Evolutionary conservation across 2,113 vertebrate genomes (phyloP).

Genomic region (Etia nguti): DNA sequence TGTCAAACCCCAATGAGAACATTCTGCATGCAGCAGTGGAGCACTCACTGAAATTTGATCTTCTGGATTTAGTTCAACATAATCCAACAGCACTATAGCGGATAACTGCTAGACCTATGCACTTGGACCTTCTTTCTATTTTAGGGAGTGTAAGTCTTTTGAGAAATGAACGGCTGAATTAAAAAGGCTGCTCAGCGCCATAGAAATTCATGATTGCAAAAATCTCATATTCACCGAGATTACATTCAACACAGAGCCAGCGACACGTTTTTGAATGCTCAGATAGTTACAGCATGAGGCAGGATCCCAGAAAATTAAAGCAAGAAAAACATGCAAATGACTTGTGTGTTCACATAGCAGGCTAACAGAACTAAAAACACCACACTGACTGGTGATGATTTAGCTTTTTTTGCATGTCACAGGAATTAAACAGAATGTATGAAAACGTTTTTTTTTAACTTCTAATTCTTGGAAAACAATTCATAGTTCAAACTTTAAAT

Average conservation of each 20-base stretch:
- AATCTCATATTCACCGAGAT: conserved; percentile 52
- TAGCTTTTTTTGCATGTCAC: background rate
- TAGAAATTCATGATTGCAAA: conserved; percentile 48
- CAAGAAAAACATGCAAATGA: background rate
- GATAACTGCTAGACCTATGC: conserved; percentile 66
- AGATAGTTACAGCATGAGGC: background rate
- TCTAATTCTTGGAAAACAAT: background rate
- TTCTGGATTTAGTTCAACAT: conserved; percentile 62
- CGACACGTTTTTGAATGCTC: conserved; percentile 32
- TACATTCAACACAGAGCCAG: conserved; percentile 15
- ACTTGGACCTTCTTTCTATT: conserved; percentile 64
- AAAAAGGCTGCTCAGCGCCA: conserved; percentile 48
- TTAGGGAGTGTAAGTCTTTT: conserved; percentile 59
- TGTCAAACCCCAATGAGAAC: conserved; percentile 46
- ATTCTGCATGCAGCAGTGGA: conserved; percentile 34
- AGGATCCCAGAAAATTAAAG: background rate
- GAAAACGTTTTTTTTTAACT: background rate
- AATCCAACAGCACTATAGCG: conserved; percentile 66
- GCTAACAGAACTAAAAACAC: background rate
- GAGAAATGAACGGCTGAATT: conserved; percentile 64
- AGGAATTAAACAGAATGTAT: background rate
- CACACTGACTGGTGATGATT: background rate
- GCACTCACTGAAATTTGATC: conserved; percentile 71
- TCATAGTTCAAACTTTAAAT: background rate
- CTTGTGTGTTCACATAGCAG: background rate